Base-by-base conservation (phyloP, 2,888 invertebrate genomes). In the Lepidochrysops patricia region DNA sequence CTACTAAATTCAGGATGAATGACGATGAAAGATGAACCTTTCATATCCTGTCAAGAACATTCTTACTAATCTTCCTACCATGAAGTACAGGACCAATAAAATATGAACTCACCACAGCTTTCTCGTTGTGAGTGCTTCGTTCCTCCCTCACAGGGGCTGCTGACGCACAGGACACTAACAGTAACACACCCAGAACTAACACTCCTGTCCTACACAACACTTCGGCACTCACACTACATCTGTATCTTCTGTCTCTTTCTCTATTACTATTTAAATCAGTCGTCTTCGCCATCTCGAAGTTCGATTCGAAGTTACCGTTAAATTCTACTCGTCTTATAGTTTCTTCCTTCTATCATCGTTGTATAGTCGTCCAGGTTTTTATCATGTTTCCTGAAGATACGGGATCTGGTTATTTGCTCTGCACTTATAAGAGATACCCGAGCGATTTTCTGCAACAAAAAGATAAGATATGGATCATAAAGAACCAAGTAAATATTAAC, bases 391-490 rank as follows among this genome's bases (percentile, higher is more conserved):
- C 85, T 80, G 82, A 79, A 83, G 84, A 81, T 82, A 83, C 79
- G 80, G 70, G 80, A 80, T 85, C 84, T 83, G 85, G 83, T 70
- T 80, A 79, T 82, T 83, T 80, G 79, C 75, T 79, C 72, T 76
- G 72, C 76, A 79, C 84, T 83, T 82, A 73, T 73, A 80, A 82
- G 83, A 86, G 87, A 82, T 84, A 84, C 81, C 68, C 73, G 76
- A 84, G 81, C 76, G 77, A 83, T 82, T 79, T 66, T 86, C 88
- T 88, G 86, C 75, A 89, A 89, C 84, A 86, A 86, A 76, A 76
- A 74, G 67, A 75, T 70, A 68, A 68, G 66, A 64, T 71, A 70
- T 72, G 66, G 23, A 1, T 19, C 19, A 25, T 25, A 29, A 52
- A 52, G 4, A 48, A 29, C 48, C n/a, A 9, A 26, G 2, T 0